These are phyloP conservation scores for Diprion similis DNA, from an alignment of 1,140 invertebrate genomes.

Conservation along the genomic window DNA sequence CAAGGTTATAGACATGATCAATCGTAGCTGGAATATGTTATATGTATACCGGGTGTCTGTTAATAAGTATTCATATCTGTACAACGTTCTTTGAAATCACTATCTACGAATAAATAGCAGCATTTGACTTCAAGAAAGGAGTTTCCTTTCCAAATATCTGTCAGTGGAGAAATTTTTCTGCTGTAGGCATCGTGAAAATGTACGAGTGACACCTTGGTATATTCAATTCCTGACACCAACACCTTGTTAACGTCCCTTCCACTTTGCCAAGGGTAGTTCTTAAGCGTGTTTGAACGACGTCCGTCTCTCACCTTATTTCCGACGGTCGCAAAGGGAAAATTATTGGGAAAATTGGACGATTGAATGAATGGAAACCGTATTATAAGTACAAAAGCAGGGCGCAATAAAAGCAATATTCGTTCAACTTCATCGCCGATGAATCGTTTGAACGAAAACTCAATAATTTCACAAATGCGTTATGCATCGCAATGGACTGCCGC, in stretches of 20 bases:
- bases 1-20: no score
- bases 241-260: not conserved
- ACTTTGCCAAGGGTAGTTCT: slow-evolving; percentile 5
- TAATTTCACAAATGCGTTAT: slow-evolving; percentile 48
- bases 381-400: not conserved
- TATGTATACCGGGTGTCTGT: no score
- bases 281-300: not conserved
- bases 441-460: slow-evolving; percentile 45
- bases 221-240: not conserved
- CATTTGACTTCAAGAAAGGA: no score
- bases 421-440: slow-evolving; percentile 27
- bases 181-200: not conserved
- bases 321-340: not conserved
- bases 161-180: no score
- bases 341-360: no score
- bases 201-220: not conserved
- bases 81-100: no score
- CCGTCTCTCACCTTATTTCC: slow-evolving; percentile 13
- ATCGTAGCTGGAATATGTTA: no score
- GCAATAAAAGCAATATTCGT: not conserved
- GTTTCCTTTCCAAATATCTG: no score
- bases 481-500: slow-evolving; percentile 10
- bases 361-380: not conserved
- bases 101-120: no score
- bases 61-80: no score